Base-by-base conservation (phyloP, 2,113 vertebrate species). In the Alethe castanea region DNA sequence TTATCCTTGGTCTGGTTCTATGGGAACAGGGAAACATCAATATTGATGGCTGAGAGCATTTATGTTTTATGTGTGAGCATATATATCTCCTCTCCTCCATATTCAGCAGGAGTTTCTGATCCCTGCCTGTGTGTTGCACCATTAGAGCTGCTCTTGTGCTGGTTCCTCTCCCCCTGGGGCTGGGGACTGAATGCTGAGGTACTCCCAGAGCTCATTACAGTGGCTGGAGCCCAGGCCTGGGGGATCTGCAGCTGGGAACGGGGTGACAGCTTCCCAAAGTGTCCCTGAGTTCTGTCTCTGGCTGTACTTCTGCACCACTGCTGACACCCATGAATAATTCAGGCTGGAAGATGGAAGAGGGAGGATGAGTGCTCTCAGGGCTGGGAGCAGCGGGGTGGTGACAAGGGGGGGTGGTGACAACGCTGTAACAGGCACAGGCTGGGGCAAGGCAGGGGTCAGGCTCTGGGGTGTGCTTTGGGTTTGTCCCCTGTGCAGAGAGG, bases 21-120 rank as follows among this genome's bases (percentile, higher is more conserved):
- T 77, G 87, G 85, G 95, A 94, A 74, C 87, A 94, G 91, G 88
- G 56, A 85, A 93, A 35, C 94, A 96, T 97, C 95, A 94, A 96
- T 97, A 97, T 94, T 97, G 95, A 97, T 97, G 96, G 1, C 14
- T 29, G 93, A 82, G 22, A 54, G 86, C 96, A 92, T 97, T 90
- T 93, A 94, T 93, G 95, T 97, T 97, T 96, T 66, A 95, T 96
- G 81, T 65, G 86, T 0, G 2, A 92, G 94, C 53, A 7, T 48
- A 2, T 48, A 2, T 60, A 71, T 64, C 74, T 69, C 47, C 54
- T 64, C 59, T 92, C 50, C 47, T 86, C 62, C 71, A 28, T 62
- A 48, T 94, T 82, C 81, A 84, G 93, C 78, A 44, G 85, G 69
- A 67, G 80, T 18, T 73, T 94, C 92, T 96, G 92, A 93, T 96